Conservation (phyloP, 92 coral and sea anemone species). For the Desmophyllum pertusum region DNA sequence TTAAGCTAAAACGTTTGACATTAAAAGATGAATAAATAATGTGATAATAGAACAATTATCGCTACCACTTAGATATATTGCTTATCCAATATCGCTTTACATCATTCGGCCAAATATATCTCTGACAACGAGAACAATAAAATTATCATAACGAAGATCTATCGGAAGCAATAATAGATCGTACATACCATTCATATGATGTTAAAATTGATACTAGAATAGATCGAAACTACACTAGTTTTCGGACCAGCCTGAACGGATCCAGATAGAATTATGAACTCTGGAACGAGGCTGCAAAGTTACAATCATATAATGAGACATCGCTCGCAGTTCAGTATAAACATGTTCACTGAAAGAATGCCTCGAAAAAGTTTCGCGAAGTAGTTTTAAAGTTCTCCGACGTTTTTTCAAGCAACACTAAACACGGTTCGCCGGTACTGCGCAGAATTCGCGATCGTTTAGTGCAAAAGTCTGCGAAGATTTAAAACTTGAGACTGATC, state of each 20-base stretch:
- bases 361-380: background rate
- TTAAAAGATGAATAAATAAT: no score
- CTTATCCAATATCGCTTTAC: no score
- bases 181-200: no score
- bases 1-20: no score
- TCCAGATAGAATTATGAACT: background rate
- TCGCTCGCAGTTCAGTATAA: background rate
- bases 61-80: no score
- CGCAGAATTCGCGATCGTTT: slow-evolving; percentile 13
- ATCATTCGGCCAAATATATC: no score
- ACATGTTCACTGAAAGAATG: background rate
- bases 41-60: no score
- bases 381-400: background rate
- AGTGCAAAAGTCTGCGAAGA: slow-evolving; percentile 25
- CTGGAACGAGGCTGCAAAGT: background rate
- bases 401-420: background rate
- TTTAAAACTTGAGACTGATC: slow-evolving; percentile 17
- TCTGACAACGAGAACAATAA: no score
- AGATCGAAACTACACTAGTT: no score
- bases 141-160: no score
- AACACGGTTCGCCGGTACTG: background rate
- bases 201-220: no score
- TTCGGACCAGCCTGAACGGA: background rate
- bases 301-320: background rate
- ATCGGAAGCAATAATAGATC: no score